Base-by-base conservation (phyloP, 64 coral and sea anemone species). In the Dendronephthya gigantea region DNA sequence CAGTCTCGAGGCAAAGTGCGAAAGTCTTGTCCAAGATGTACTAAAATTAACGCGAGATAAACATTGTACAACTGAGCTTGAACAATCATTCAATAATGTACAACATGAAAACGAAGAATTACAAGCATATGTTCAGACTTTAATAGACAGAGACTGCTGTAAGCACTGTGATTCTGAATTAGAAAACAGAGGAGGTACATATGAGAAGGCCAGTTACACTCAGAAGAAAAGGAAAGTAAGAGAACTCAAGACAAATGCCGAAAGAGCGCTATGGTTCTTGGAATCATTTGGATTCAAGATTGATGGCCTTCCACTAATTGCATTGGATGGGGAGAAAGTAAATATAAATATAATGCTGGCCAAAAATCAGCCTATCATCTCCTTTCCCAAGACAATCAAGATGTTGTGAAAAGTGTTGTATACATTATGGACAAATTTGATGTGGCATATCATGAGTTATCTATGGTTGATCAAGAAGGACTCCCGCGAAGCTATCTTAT, bases 381-480 rank as follows among this genome's bases (percentile, higher is more conserved):
- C 30, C 72, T 79, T 33, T 34, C 12, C 11, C 9, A 79, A 34
- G 36, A 79, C 0, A 33, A 79, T 79, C n/a, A 79, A 79, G 72
- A 79, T 34, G 17, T 14, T 12, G 17, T 79, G 15, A 79, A 34
- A 19, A 79, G 17, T 79, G 72, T 35, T 79, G 9, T 79, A 34
- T 79, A 79, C 32, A 79, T 79, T 36, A 79, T 79, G 72, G 72
- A 79, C 36, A 79, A 79, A 33, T 79, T 79, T 29, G 72, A 79
- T 39, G 72, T 19, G 9, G 72, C 72, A 34, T 79, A 79, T 19
- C 72, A 79, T 33, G 72, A 79, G 36, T 34, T 79, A 12, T 14
- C 27, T 34, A 79, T 79, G 72, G 0, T 19, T 34, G 8, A 79
- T 19, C 72, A 79, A 36, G 72, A 79, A 79, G 72, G 72, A 79